A percentile compares a stretch with the other conserved stretches of the same genome.
Conservation (phyloP, 1,140 invertebrate species). For the Scaptomyza montana region DNA sequence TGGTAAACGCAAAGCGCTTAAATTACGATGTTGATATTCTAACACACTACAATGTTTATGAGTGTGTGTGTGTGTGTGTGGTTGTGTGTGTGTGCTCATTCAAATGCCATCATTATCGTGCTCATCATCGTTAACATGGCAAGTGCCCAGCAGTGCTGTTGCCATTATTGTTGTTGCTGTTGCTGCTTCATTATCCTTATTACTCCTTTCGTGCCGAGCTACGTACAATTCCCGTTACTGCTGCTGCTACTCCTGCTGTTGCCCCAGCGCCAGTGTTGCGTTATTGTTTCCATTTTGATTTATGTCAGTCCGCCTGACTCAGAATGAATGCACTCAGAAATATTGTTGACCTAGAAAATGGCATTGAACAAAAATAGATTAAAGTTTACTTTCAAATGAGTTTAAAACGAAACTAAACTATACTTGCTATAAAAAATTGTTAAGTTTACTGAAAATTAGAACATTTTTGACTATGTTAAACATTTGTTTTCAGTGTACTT, state of each 20-base stretch:
- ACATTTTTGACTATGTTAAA: not conserved
- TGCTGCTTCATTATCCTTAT: conserved; percentile 82
- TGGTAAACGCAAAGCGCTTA: conserved; percentile 29
- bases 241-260: conserved; percentile 11
- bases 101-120: conserved; percentile 78
- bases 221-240: conserved; percentile 37
- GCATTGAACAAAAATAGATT: too few relatives aligned
- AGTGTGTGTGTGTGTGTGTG: conserved; percentile 6
- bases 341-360: not conserved
- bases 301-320: conserved; percentile 54
- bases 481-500: not conserved
- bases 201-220: conserved; percentile 67
- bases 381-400: too few relatives aligned
- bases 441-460: too few relatives aligned
- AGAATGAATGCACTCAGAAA: not conserved
- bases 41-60: conserved; percentile 10
- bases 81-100: conserved; percentile 54
- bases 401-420: too few relatives aligned
- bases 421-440: too few relatives aligned
- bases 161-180: conserved; percentile 39
- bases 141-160: conserved; percentile 62
- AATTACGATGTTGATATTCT: conserved; percentile 49
- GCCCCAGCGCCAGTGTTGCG: conserved; percentile 38
- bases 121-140: conserved; percentile 77
- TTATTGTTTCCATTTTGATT: conserved; percentile 83